Percentiles rank a stretch among this genome's conserved stretches.
Conservation (phyloP, 2,888 invertebrate genomes). For the Sturmia bella region DNA sequence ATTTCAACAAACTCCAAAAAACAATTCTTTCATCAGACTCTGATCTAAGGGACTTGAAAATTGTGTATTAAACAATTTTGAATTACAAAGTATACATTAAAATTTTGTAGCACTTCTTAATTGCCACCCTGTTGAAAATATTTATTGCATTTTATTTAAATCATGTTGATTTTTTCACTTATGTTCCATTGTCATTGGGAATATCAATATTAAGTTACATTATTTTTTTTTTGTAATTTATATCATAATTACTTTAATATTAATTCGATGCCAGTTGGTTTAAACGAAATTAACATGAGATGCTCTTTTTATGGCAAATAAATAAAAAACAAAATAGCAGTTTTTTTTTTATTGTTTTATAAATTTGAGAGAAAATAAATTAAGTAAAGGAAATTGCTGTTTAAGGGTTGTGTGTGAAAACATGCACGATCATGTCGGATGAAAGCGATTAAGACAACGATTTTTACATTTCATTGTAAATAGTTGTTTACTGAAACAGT, state of each 20-base stretch:
- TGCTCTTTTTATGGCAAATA: not conserved
- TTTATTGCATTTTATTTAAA: constrained; percentile 4
- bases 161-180: constrained; percentile 40
- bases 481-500: no score
- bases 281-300: constrained; percentile 35
- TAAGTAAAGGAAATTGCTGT: not conserved
- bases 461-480: no score
- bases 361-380: not conserved
- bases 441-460: no score
- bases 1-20: no score
- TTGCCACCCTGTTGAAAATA: not conserved
- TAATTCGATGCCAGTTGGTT: constrained; percentile 42
- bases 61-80: not conserved
- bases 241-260: constrained; percentile 61
- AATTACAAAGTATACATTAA: not conserved
- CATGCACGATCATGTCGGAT: no score
- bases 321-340: no score
- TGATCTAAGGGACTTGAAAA: not conserved
- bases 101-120: not conserved
- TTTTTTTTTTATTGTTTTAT: no score
- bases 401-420: not conserved
- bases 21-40: no score
- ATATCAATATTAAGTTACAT: constrained; percentile 46
- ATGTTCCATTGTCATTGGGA: not conserved
- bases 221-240: constrained; percentile 42